Percentiles rank a stretch among this genome's conserved stretches.
Evolutionary conservation across 2,113 vertebrate genomes (phyloP).

Genomic region (Sporophila hypoxantha): DNA sequence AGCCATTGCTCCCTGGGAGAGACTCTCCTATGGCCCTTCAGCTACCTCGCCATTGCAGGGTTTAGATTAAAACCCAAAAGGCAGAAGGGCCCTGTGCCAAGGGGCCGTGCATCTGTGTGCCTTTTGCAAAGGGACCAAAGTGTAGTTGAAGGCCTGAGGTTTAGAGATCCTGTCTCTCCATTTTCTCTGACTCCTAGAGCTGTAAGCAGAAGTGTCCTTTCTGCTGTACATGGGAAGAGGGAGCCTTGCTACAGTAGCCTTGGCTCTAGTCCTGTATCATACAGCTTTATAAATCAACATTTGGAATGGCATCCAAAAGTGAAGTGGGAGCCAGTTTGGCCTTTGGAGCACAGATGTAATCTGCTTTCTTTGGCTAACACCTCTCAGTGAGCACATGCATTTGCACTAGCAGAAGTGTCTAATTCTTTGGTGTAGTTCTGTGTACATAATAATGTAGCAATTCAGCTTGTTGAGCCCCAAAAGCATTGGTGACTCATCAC

Average conservation of each 20-base stretch:
- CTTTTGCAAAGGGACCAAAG: neutral
- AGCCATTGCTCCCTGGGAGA: fast-evolving
- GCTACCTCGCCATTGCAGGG: neutral
- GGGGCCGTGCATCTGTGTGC: neutral
- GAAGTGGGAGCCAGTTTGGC: neutral
- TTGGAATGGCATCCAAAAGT: neutral
- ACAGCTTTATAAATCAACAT: constrained; percentile 1
- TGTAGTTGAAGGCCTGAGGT: fast-evolving
- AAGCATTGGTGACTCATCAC: neutral
- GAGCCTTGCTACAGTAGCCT: neutral
- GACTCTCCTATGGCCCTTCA: neutral
- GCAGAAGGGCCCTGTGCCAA: neutral
- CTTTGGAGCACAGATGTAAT: constrained; percentile 38
- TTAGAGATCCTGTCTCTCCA: neutral
- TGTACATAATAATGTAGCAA: neutral
- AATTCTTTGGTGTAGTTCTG: neutral
- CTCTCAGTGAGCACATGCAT: neutral
- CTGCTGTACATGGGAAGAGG: neutral
- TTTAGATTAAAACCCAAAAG: neutral
- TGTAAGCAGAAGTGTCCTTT: neutral
- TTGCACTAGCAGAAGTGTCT: neutral
- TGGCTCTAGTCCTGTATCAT: neutral
- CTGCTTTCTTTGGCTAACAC: constrained; percentile 18
- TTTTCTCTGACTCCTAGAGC: neutral
- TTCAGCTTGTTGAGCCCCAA: neutral